Base-by-base conservation (phyloP, 2,113 vertebrate genomes). In the Hydrolagus affinis region DNA sequence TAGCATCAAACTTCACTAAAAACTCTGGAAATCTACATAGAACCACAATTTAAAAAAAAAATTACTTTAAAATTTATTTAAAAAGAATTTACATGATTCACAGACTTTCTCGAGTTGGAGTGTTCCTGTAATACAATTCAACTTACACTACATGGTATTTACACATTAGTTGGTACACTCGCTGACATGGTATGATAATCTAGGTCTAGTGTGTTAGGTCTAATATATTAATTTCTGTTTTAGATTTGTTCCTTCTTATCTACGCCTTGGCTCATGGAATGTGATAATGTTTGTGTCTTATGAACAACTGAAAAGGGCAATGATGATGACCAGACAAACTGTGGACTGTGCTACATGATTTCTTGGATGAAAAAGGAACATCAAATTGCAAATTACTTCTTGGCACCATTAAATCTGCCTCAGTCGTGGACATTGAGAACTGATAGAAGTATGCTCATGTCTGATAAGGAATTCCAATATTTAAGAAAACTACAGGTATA, bases 251-350 rank as follows among this genome's bases (percentile, higher is more conserved):
- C 94, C 94, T 0, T 95, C 94, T 0, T 95, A 93, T 75, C 90
- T 95, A 85, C 89, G 94, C 86, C 70, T 95, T 89, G 94, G 94
- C 66, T 94, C 93, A 0, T 95, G 94, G 94, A 95, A 95, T 23
- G 68, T 95, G 0, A 92, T 95, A 71, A 95, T 95, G 94, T 95
- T 95, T 17, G 94, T 95, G 60, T 92, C 94, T 0, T 95, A 93
- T 10, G 94, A 95, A 88, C 94, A 95, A 89, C 91, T 95, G 78
- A 94, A 95, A 88, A 89, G 94, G 85, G 92, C 90, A 85, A 93
- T 95, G 93, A 95, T 94, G 94, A 87, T 89, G 85, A 89, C 91
- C 15, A 94, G 91, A 89, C 91, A 92, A 88, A 92, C 87, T 72
- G 85, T 89, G 0, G 93, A 94, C 25, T 44, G 14, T 83, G 30